phyloP scores from a whole-genome alignment of 2,888 invertebrate species.

The Trachelus troglodyta region DNA sequence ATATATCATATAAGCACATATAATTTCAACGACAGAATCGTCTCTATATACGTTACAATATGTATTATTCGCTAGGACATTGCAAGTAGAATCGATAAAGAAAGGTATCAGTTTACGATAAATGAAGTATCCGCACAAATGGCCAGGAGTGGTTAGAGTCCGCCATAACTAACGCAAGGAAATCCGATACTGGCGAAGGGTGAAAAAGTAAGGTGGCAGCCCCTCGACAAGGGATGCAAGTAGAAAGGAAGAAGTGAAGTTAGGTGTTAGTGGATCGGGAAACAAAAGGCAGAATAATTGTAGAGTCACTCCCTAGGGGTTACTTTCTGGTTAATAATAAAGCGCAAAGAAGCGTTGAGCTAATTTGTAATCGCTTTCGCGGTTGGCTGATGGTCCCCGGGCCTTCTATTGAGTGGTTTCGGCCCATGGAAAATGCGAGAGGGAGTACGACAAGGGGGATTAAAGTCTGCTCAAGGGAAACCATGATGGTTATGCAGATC shows the following conservation, averaged over 20 bases:
- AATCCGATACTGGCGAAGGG: background rate
- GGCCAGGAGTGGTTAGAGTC: background rate
- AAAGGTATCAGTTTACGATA: background rate
- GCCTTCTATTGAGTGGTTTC: constrained; percentile 45
- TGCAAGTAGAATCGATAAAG: background rate
- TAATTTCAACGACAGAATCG: background rate
- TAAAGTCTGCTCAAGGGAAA: constrained; percentile 31
- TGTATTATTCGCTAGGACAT: background rate
- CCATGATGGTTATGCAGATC: constrained; percentile 58
- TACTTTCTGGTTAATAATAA: constrained; percentile 50
- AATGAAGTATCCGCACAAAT: background rate
- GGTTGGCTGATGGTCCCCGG: constrained; percentile 47
- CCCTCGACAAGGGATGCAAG: constrained; percentile 27
- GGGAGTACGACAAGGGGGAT: constrained; percentile 29
- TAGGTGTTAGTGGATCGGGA: constrained; percentile 42
- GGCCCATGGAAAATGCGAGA: constrained; percentile 30
- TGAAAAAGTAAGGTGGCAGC: constrained; percentile 6
- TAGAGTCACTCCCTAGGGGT: constrained; percentile 36
- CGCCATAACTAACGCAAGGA: background rate
- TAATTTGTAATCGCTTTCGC: constrained; percentile 63
- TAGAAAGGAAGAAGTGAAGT: constrained; percentile 16
- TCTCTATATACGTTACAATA: background rate
- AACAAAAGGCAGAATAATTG: constrained; percentile 60
- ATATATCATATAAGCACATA: background rate
- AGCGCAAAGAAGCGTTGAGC: constrained; percentile 55